Percentiles rank a stretch among this genome's conserved stretches.
phyloP scores from a whole-genome alignment of 2,888 invertebrate species.

The Melipona bicolor region DNA sequence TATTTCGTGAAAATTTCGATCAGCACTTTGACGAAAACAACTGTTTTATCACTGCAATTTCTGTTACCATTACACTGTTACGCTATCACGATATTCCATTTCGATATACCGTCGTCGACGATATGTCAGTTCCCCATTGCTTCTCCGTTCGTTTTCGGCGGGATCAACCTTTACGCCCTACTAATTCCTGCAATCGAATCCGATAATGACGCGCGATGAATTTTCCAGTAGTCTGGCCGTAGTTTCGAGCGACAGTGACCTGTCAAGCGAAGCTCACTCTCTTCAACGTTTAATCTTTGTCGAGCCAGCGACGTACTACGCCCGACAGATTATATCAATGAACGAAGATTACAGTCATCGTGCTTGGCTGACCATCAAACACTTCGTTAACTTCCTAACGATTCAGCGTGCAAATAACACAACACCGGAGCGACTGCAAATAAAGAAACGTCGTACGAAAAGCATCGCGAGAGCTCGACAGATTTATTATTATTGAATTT shows the following conservation, averaged over 20 bases:
- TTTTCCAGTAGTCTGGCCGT: not conserved
- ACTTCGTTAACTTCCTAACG: not conserved
- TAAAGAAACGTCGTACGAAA: not conserved
- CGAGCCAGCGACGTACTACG: not conserved
- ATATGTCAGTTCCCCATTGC: conserved; percentile 36
- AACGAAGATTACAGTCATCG: conserved; percentile 22
- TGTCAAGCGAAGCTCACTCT: not conserved
- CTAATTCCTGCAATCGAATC: conserved; percentile 27
- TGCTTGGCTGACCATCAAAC: conserved; percentile 12
- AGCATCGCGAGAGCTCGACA: not conserved
- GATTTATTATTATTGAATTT: too few species aligned
- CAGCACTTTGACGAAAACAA: not conserved
- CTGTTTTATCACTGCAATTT: not conserved
- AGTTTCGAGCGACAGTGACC: conserved; percentile 4
- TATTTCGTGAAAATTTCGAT: too few species aligned
- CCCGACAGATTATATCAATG: conserved; percentile 16
- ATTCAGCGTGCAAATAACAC: not conserved
- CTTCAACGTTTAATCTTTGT: conserved; percentile 29
- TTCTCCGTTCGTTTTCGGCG: conserved; percentile 34
- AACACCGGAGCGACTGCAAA: not conserved
- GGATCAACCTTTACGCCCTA: conserved; percentile 20
- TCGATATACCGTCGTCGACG: conserved; percentile 10
- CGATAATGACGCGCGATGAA: conserved; percentile 13
- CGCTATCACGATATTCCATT: not conserved
- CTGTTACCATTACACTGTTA: not conserved